A percentile compares a stretch with the other conserved stretches of the same genome.
Conservation (phyloP, 35 echinoderm and acorn worm species). For the Ptychodera flava region DNA sequence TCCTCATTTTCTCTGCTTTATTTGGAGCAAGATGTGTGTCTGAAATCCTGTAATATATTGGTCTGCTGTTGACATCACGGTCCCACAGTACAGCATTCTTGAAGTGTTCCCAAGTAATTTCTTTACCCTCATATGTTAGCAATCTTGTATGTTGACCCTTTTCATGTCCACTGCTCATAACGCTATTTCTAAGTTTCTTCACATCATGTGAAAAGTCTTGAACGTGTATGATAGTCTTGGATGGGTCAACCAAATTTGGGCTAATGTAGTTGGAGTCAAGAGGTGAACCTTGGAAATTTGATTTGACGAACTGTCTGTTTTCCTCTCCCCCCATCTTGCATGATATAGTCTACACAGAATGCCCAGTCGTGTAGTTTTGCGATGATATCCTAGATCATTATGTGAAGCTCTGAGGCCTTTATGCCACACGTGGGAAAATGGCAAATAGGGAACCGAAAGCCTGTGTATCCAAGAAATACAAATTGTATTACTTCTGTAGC, state of each 20-base stretch:
- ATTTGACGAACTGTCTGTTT: constrained; percentile 8
- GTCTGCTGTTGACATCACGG: neutral
- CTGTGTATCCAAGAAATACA: no score
- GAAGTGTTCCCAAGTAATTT: neutral
- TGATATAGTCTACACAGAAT: constrained; percentile 1
- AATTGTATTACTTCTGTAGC: no score
- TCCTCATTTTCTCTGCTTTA: no score
- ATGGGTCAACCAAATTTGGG: neutral
- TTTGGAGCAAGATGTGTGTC: constrained; percentile 8
- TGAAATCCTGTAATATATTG: constrained; percentile 2
- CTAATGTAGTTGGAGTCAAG: neutral
- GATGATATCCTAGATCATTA: neutral
- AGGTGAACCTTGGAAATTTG: neutral
- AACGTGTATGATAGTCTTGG: neutral
- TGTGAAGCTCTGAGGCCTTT: neutral
- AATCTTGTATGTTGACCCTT: neutral
- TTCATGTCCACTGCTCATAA: constrained; percentile 10
- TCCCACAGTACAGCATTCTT: neutral
- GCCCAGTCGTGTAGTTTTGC: constrained; percentile 2
- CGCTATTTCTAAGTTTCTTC: no score
- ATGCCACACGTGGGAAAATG: constrained; percentile 10
- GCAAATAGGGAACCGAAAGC: constrained; percentile 16
- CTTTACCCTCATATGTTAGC: neutral
- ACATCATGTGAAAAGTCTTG: no score
- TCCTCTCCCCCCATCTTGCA: constrained; percentile 5